These are phyloP conservation scores for Atta cephalotes DNA, from an alignment of 1,140 invertebrate species.

Conservation along the genomic window DNA sequence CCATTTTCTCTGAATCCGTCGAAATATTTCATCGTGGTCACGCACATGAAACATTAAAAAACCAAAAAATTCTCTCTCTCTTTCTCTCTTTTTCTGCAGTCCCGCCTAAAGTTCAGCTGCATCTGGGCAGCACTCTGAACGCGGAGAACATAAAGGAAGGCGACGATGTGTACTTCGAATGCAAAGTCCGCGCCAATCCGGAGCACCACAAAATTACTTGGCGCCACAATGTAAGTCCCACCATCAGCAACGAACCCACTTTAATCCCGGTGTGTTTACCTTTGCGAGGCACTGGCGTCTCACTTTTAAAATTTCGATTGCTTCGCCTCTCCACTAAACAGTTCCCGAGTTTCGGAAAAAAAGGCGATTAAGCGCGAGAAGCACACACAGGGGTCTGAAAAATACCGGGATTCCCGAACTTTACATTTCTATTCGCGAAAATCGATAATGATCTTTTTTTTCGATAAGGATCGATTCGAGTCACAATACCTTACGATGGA, in stretches of 20 bases:
- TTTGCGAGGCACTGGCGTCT: neutral
- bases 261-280: constrained; percentile 10
- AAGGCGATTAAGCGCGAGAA: constrained; percentile 2
- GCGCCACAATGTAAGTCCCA: constrained; percentile 93
- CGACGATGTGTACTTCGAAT: constrained; percentile 97
- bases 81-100: constrained; percentile 88
- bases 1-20: neutral
- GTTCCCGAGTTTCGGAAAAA: neutral
- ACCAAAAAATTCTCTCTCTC: constrained; percentile 68
- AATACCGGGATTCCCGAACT: neutral
- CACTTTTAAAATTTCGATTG: constrained; percentile 28
- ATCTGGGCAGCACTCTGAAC: constrained; percentile 94
- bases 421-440: constrained; percentile 2
- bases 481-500: constrained; percentile 1
- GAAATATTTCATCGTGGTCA: constrained; percentile 32
- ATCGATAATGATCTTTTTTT: constrained; percentile 25
- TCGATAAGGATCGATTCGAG: constrained; percentile 22
- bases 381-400: neutral
- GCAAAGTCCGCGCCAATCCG: constrained; percentile 95
- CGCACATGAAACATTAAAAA: constrained; percentile 3
- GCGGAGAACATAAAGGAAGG: constrained; percentile 96
- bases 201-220: constrained; percentile 94
- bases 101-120: constrained; percentile 93
- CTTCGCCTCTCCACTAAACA: neutral
- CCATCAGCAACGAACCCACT: neutral